phyloP scores from a whole-genome alignment of 2,113 vertebrate genomes.

The Syngnathus typhle region DNA sequence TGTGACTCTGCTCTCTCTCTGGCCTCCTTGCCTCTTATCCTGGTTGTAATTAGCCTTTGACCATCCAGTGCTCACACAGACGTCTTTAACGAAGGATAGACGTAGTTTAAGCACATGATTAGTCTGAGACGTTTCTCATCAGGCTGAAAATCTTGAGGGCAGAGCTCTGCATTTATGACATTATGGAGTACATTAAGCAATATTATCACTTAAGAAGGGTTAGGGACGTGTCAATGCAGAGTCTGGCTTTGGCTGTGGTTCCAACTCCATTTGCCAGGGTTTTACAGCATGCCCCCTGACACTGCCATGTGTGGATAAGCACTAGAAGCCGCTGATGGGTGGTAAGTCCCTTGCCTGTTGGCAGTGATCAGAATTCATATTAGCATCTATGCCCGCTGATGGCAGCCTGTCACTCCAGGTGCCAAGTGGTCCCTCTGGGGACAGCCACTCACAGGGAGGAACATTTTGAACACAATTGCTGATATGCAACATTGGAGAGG shows the following conservation, averaged over 20 bases:
- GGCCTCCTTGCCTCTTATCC: conserved; percentile 46
- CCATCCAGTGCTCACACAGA: conserved; percentile 45
- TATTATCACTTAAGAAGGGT: conserved; percentile 43
- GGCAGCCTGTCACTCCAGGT: conserved; percentile 67
- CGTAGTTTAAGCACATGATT: conserved; percentile 55
- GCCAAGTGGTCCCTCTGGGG: conserved; percentile 61
- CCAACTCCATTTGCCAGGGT: conserved; percentile 60
- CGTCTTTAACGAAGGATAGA: conserved; percentile 54
- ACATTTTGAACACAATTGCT: conserved; percentile 24
- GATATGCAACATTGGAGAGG: conserved; percentile 18
- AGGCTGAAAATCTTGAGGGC: conserved; percentile 51
- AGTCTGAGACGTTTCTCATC: conserved; percentile 57
- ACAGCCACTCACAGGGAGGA: conserved; percentile 44
- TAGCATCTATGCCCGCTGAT: conserved; percentile 63
- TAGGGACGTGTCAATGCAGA: conserved; percentile 45
- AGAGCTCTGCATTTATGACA: conserved; percentile 56
- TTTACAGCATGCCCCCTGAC: conserved; percentile 62
- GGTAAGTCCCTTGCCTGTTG: conserved; percentile 59
- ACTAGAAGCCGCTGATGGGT: conserved; percentile 38
- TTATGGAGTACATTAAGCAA: conserved; percentile 51
- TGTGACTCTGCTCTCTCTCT: conserved; percentile 40
- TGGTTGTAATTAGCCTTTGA: conserved; percentile 65
- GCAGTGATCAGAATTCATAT: conserved; percentile 70
- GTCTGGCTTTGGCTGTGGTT: conserved; percentile 43
- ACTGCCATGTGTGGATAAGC: conserved; percentile 62